phyloP scores from a whole-genome alignment of 1,140 invertebrate genomes.

The Eupristina koningsbergeri region DNA sequence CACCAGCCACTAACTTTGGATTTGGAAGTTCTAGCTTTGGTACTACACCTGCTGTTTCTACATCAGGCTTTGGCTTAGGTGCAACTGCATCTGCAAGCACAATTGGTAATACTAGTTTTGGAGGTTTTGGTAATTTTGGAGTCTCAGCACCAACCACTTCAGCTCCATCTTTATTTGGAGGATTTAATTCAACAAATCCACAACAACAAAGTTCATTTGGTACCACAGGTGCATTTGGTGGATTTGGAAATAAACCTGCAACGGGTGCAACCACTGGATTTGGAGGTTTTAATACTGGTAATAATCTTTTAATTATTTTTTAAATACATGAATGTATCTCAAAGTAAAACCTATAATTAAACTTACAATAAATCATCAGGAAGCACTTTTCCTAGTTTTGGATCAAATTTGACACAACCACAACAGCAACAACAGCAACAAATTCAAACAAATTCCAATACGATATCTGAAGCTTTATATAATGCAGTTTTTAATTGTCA shows the following conservation, averaged over 20 bases:
- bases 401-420: slow-evolving; percentile 57
- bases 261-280: slow-evolving; percentile 72
- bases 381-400: slow-evolving; percentile 59
- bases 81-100: slow-evolving; percentile 63
- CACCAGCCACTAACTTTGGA: slow-evolving; percentile 63
- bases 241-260: slow-evolving; percentile 71
- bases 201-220: slow-evolving; percentile 72
- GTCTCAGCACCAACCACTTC: slow-evolving; percentile 65
- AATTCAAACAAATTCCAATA: slow-evolving; percentile 75
- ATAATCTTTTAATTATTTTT: background rate
- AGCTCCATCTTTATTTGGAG: slow-evolving; percentile 66
- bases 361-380: slow-evolving; percentile 40
- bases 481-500: slow-evolving; percentile 88
- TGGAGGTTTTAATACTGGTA: slow-evolving; percentile 69
- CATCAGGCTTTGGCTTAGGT: slow-evolving; percentile 70
- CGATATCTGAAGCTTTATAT: slow-evolving; percentile 80
- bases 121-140: slow-evolving; percentile 67
- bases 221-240: slow-evolving; percentile 69
- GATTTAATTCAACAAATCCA: slow-evolving; percentile 65
- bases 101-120: slow-evolving; percentile 62
- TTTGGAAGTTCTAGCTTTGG: slow-evolving; percentile 63
- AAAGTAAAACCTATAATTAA: background rate
- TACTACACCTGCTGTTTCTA: slow-evolving; percentile 58
- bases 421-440: slow-evolving; percentile 76
- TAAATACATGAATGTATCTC: background rate